phyloP scores from a whole-genome alignment of 35 echinoderm and acorn worm genomes.

The Ophioderma brevispina region DNA sequence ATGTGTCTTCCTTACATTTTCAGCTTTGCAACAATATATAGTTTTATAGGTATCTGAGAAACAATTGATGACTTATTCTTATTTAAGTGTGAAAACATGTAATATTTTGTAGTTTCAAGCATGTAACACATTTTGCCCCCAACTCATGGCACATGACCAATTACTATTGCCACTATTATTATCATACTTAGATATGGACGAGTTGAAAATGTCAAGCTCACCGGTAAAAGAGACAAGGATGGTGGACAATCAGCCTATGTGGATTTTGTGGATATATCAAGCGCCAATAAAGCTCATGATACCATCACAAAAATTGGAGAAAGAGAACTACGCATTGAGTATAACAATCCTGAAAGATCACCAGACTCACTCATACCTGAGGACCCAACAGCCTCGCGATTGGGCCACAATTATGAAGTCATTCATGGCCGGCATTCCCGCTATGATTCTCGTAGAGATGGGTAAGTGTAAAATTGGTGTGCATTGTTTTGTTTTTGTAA shows the following conservation, averaged over 20 bases:
- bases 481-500: no score
- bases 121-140: no score
- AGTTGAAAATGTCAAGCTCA: constrained; percentile 97
- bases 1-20: no score
- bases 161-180: constrained; percentile 19
- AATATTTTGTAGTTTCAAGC: no score
- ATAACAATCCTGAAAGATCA: constrained; percentile 92
- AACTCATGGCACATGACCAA: no score
- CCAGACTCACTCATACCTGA: constrained; percentile 69
- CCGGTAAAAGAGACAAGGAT: constrained; percentile 88
- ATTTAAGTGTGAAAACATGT: no score
- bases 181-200: constrained; percentile 83
- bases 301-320: constrained; percentile 94
- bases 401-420: constrained; percentile 56
- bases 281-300: constrained; percentile 98
- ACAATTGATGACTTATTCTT: no score
- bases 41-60: no score
- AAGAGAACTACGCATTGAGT: constrained; percentile 93
- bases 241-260: constrained; percentile 93
- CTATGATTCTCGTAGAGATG: constrained; percentile 79
- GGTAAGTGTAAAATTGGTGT: no score
- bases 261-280: constrained; percentile 99
- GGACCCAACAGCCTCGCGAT: constrained; percentile 16
- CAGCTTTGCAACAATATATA: no score
- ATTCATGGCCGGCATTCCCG: constrained; percentile 70